Conservation (phyloP, 2,113 vertebrate species). For the Colaptes auratus region DNA sequence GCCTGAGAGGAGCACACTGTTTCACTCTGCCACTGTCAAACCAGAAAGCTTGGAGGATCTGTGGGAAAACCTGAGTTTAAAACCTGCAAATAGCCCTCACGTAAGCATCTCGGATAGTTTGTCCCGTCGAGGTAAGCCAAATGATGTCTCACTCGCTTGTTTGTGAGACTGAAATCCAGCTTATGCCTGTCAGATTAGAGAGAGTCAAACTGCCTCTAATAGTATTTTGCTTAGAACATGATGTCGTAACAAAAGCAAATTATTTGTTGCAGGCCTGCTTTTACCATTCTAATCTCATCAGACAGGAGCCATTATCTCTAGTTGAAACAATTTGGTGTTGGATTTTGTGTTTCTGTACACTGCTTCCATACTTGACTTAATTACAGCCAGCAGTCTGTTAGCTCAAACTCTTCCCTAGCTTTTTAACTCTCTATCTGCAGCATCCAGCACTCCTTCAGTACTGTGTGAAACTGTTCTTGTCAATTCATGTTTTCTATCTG, state of each 20-base stretch:
- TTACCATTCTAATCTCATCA: constrained; percentile 35
- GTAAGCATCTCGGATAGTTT: constrained; percentile 81
- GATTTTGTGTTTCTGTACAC: background rate
- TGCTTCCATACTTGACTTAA: background rate
- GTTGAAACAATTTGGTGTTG: constrained; percentile 29
- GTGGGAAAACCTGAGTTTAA: constrained; percentile 89
- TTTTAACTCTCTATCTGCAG: background rate
- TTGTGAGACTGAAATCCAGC: background rate
- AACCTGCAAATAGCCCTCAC: constrained; percentile 78
- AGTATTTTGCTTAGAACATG: background rate
- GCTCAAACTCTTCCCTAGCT: background rate
- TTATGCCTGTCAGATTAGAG: background rate
- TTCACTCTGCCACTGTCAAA: constrained; percentile 77
- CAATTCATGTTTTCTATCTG: background rate
- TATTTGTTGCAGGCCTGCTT: constrained; percentile 24
- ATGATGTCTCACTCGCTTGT: background rate
- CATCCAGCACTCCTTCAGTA: background rate
- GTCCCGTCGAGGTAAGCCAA: constrained; percentile 83
- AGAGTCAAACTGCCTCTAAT: background rate
- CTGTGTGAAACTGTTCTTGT: background rate
- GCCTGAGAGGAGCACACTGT: constrained; percentile 71
- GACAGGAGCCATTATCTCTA: background rate
- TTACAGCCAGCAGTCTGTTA: background rate
- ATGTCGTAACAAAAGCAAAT: background rate
- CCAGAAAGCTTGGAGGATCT: constrained; percentile 87